These are phyloP conservation scores for Drosophila phalerata DNA, from an alignment of 2,888 invertebrate genomes.

Conservation along the genomic window DNA sequence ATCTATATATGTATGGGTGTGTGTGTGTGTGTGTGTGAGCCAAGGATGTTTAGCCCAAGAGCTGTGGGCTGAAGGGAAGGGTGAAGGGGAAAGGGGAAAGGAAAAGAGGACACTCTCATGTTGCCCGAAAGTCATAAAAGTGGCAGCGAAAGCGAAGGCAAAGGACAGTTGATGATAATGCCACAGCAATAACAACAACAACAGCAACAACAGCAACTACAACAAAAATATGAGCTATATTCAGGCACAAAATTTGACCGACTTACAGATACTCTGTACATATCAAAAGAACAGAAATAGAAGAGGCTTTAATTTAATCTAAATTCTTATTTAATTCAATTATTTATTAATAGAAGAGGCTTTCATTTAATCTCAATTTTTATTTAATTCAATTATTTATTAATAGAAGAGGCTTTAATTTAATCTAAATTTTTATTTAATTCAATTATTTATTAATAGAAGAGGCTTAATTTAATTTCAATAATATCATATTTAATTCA, in stretches of 20 bases:
- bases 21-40: constrained; percentile 18
- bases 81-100: too few relatives aligned
- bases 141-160: constrained; percentile 38
- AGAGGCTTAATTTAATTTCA: too few relatives aligned
- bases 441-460: too few relatives aligned
- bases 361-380: background rate
- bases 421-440: background rate
- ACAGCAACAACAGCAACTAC: background rate
- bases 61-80: background rate
- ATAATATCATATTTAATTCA: too few relatives aligned
- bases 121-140: constrained; percentile 40
- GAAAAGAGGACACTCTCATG: constrained; percentile 1
- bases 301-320: background rate
- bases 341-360: too few relatives aligned
- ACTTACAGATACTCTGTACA: constrained; percentile 2
- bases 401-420: background rate
- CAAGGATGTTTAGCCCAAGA: constrained; percentile 5
- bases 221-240: background rate
- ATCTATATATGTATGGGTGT: background rate
- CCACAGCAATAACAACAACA: constrained; percentile 31
- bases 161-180: constrained; percentile 55
- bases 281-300: background rate
- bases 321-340: too few relatives aligned
- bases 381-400: too few relatives aligned
- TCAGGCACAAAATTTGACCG: background rate